A percentile compares a stretch with the other conserved stretches of the same genome.
Conservation (phyloP, 2,797 vertebrate species). For the Todus mexicanus region DNA sequence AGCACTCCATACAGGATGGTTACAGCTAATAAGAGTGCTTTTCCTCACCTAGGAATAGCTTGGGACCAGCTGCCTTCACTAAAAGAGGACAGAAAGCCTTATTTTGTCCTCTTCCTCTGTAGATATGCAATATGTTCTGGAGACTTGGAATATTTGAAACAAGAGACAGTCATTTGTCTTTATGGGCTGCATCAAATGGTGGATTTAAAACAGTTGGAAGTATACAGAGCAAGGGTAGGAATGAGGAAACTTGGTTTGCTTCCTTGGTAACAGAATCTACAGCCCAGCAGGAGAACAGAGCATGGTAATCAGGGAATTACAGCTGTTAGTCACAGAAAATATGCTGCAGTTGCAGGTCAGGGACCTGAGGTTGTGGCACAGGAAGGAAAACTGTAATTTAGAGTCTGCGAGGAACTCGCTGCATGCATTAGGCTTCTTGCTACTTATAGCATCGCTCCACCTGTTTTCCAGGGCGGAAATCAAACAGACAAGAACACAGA, state of each 20-base stretch:
- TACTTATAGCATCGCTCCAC: conserved; percentile 54
- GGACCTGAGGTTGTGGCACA: conserved; percentile 74
- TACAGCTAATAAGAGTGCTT: not conserved
- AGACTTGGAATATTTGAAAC: conserved; percentile 13
- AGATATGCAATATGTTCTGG: not conserved
- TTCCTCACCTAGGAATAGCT: not conserved
- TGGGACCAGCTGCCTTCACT: not conserved
- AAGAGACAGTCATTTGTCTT: conserved; percentile 19
- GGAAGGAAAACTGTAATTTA: conserved; percentile 85
- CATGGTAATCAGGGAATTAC: conserved; percentile 82
- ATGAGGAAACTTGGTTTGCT: conserved; percentile 44
- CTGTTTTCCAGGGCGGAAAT: conserved; percentile 54
- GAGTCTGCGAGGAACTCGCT: conserved; percentile 65
- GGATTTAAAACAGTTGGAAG: conserved; percentile 57
- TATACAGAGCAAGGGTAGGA: conserved; percentile 29
- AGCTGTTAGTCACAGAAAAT: conserved; percentile 84
- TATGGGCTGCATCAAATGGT: conserved; percentile 42
- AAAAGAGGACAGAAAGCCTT: not conserved
- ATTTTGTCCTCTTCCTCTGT: not conserved
- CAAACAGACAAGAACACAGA: not conserved
- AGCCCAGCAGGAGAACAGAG: conserved; percentile 76
- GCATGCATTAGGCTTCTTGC: conserved; percentile 15
- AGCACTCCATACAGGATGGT: not conserved
- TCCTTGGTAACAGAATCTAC: conserved; percentile 76
- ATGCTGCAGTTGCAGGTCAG: conserved; percentile 80